Evolutionary conservation across 2,797 vertebrate genomes (phyloP), one percentile per base, ranked within the genome.

Genomic region (Buphagus erythrorhynchus): DNA sequence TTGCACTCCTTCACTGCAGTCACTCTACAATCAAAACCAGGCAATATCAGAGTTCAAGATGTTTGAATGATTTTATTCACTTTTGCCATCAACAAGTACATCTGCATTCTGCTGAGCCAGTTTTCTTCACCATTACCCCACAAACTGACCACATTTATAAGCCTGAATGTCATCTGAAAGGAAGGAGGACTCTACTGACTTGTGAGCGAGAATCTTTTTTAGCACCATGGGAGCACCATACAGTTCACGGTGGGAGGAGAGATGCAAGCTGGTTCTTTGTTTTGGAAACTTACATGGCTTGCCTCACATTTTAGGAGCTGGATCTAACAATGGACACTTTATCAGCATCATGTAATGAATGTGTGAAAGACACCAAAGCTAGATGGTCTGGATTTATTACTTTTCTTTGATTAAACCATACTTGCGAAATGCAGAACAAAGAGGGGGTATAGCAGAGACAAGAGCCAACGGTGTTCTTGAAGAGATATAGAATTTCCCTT

Each of bases 391-490:
- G 0, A 83, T 83, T 93, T 88, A 93, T 33, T 91, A 42, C 15
- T 93, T 61, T 88, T 90, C 85, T 95, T 94, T 91, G 65, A 90
- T 68, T 54, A 86, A 87, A 82, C n/a, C 62, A 36, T 10, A 65
- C 65, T 83, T 83, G 54, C 43, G 49, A 95, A 87, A 86, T 0
- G 16, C n/a, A 83, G 91, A 93, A 92, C 17, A 90, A 94, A 95
- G 87, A 45, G 19, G 86, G 7, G 13, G 29, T 65, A 66, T 0
- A 29, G 36, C n/a, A 68, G 71, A 87, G 67, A 21, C 40, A 80
- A 63, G 26, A 87, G 55, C 19, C 17, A 59, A 33, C 45, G 31
- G n/a, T 31, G 52, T 21, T 77, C 65, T 67, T 61, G 72, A 87
- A 95, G 65, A 86, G 78, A 83, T 36, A 59, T 57, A 86, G 65